These are phyloP conservation scores for Ceratosolen solmsi DNA, from an alignment of 1,140 invertebrate species.

Conservation along the genomic window DNA sequence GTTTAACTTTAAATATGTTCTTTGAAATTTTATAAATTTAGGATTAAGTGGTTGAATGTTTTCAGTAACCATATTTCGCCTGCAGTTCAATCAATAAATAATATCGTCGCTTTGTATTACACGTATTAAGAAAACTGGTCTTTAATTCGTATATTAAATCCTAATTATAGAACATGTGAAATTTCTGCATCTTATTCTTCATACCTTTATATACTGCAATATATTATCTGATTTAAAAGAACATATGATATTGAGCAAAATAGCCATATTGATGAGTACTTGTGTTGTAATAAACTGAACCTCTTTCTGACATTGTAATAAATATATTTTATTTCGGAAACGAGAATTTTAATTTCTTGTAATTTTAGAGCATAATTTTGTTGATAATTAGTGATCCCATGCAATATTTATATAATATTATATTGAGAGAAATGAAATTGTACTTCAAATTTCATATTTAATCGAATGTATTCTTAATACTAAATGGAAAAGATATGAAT, in stretches of 20 bases:
- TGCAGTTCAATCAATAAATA: constrained; percentile 71
- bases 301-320: neutral
- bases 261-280: constrained; percentile 69
- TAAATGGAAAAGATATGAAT: too few relatives aligned
- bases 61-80: constrained; percentile 66
- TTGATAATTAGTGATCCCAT: too few relatives aligned
- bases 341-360: too few relatives aligned
- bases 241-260: constrained; percentile 75
- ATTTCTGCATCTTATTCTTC: constrained; percentile 70
- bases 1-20: constrained; percentile 74
- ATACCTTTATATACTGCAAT: constrained; percentile 67
- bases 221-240: constrained; percentile 67
- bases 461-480: too few relatives aligned
- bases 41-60: constrained; percentile 68
- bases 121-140: neutral
- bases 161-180: constrained; percentile 65
- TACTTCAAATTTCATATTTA: too few relatives aligned
- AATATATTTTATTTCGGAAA: neutral
- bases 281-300: constrained; percentile 65
- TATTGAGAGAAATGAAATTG: too few relatives aligned
- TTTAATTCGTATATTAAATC: neutral
- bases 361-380: too few relatives aligned
- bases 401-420: too few relatives aligned
- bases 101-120: constrained; percentile 48
- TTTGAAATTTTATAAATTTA: constrained; percentile 69